Conservation (phyloP, 1,140 invertebrate species). For the Berghia stephanieae region DNA sequence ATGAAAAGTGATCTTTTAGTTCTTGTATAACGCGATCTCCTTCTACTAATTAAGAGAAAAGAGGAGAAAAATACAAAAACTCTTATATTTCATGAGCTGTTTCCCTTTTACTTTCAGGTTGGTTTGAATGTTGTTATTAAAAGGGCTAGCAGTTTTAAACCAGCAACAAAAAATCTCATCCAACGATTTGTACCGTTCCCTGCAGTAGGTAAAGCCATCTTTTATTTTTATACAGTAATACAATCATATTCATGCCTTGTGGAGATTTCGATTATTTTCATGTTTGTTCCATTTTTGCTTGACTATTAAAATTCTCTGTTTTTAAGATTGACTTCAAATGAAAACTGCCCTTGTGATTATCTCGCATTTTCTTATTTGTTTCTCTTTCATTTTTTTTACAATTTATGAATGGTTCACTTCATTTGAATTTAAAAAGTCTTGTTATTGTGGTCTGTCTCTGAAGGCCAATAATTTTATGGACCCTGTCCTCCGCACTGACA, state of each 20-base stretch:
- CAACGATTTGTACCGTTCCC: constrained; percentile 70
- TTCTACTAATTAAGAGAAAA: too few species aligned
- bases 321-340: neutral
- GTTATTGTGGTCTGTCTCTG: too few species aligned
- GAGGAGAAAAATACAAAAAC: too few species aligned
- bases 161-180: constrained; percentile 67
- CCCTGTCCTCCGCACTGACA: too few species aligned
- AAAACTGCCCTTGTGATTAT: neutral
- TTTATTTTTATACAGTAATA: neutral
- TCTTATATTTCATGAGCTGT: neutral
- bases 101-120: constrained; percentile 52
- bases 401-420: too few species aligned
- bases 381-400: too few species aligned
- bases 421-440: too few species aligned
- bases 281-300: neutral
- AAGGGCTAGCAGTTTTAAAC: constrained; percentile 62
- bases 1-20: too few species aligned
- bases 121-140: constrained; percentile 66
- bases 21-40: too few species aligned
- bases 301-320: neutral
- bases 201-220: constrained; percentile 61
- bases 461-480: too few species aligned
- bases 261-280: too few species aligned
- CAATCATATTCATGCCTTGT: neutral
- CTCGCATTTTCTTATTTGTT: neutral